These are phyloP conservation scores for Pleuronectes platessa DNA, from an alignment of 2,113 vertebrate species.

Conservation along the genomic window DNA sequence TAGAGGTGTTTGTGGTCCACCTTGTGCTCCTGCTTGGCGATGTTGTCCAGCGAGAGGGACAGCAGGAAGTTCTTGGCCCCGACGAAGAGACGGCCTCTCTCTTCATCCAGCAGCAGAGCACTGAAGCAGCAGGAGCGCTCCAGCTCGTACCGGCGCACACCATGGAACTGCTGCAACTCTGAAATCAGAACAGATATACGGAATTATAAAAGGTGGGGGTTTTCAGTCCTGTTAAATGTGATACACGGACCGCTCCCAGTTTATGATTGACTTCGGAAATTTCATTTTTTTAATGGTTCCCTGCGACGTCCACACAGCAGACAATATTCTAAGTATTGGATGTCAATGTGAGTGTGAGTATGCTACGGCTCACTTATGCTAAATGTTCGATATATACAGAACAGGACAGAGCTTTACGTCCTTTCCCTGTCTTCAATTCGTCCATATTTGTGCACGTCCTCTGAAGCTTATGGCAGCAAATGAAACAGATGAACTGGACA, in stretches of 20 bases:
- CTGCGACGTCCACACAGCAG: too few relatives aligned
- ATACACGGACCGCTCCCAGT: neutral
- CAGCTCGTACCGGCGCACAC: slow-evolving; percentile 87
- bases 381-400: too few relatives aligned
- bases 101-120: slow-evolving; percentile 92
- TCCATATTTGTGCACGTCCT: too few relatives aligned
- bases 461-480: too few relatives aligned
- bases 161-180: slow-evolving; percentile 90
- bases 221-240: neutral
- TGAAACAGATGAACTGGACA: too few relatives aligned
- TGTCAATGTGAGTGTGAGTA: too few relatives aligned
- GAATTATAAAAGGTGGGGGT: neutral
- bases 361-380: too few relatives aligned
- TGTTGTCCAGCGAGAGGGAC: slow-evolving; percentile 93
- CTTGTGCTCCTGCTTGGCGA: slow-evolving; percentile 91
- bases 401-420: too few relatives aligned
- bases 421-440: too few relatives aligned
- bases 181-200: slow-evolving; percentile 13
- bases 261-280: too few relatives aligned
- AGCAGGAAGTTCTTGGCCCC: slow-evolving; percentile 93
- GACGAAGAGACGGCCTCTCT: slow-evolving; percentile 91
- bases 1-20: slow-evolving; percentile 68
- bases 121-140: slow-evolving; percentile 94
- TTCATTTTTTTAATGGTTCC: too few relatives aligned
- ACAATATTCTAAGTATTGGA: too few relatives aligned